A percentile compares a stretch with the other conserved stretches of the same genome.
These are phyloP conservation scores for Pangasius mekongensis DNA, from an alignment of 2,797 vertebrate genomes.

Conservation along the genomic window DNA sequence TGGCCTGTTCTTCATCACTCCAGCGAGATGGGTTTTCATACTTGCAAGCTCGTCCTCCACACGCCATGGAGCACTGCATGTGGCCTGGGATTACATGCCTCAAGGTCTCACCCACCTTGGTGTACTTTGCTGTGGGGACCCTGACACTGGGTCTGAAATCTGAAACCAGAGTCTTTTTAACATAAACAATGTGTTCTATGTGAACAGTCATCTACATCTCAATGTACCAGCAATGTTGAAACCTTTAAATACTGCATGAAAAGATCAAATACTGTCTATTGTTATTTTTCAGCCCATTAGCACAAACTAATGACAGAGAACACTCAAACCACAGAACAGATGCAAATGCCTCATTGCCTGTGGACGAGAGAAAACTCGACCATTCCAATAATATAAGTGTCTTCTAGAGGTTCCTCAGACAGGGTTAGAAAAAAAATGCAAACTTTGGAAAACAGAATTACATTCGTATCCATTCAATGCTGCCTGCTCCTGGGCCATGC, in stretches of 20 bases:
- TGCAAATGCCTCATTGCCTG: constrained; percentile 5
- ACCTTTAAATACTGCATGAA: constrained; percentile 16
- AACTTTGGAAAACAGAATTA: constrained; percentile 67
- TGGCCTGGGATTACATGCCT: constrained; percentile 93
- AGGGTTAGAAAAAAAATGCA: neutral
- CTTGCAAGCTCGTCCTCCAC: constrained; percentile 93
- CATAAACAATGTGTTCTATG: neutral
- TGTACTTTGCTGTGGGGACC: constrained; percentile 94
- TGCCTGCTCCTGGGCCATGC: constrained; percentile 69
- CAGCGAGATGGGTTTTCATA: constrained; percentile 96
- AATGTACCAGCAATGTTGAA: neutral
- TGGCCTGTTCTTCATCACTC: constrained; percentile 89
- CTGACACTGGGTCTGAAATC: constrained; percentile 72
- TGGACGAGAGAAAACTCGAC: neutral
- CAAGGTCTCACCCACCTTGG: constrained; percentile 92
- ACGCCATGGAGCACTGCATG: constrained; percentile 97
- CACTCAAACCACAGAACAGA: constrained; percentile 10
- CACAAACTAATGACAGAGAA: constrained; percentile 14
- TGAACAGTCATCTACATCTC: neutral
- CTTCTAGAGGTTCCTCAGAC: neutral
- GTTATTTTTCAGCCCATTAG: neutral
- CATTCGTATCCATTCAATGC: constrained; percentile 72
- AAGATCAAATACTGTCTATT: neutral
- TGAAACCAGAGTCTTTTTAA: constrained; percentile 26
- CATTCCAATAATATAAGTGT: neutral